Percentiles rank a stretch among this genome's conserved stretches.
phyloP scores from a whole-genome alignment of 2,797 vertebrate species.

The Lagorchestes hirsutus region DNA sequence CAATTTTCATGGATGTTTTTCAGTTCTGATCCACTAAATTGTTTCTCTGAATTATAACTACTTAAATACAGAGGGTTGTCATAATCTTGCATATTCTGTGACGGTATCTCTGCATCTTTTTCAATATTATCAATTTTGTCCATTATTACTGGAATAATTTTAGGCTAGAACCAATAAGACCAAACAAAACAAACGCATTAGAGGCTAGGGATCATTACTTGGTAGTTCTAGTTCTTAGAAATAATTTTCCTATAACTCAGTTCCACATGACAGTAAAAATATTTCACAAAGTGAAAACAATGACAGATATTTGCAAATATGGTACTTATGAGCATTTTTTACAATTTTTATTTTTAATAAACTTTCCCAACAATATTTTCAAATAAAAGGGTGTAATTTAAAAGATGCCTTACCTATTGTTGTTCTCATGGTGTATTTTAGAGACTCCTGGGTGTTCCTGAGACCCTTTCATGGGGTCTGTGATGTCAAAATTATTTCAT shows the following conservation, averaged over 20 bases:
- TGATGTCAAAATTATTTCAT: background rate
- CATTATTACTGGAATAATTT: slow-evolving; percentile 22
- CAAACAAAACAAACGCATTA: slow-evolving; percentile 31
- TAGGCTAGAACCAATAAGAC: slow-evolving; percentile 70
- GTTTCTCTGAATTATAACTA: slow-evolving; percentile 64
- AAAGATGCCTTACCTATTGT: background rate
- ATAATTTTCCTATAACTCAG: background rate
- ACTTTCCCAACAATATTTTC: background rate
- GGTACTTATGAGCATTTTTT: background rate
- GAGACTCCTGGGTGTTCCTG: background rate
- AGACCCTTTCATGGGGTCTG: background rate
- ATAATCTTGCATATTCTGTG: slow-evolving; percentile 34
- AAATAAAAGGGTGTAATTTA: background rate
- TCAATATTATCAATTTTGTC: slow-evolving; percentile 61
- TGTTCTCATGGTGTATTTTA: background rate
- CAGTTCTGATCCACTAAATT: slow-evolving; percentile 62
- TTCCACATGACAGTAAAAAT: background rate
- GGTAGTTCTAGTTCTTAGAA: background rate
- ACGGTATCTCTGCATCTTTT: slow-evolving; percentile 61
- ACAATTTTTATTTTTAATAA: background rate
- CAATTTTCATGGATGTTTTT: slow-evolving; percentile 55
- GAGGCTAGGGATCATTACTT: slow-evolving; percentile 43
- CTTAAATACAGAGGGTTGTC: slow-evolving; percentile 49
- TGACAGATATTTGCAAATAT: background rate
- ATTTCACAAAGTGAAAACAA: background rate